phyloP scores from a whole-genome alignment of 1,140 invertebrate genomes.

The Drepana arcuata region DNA sequence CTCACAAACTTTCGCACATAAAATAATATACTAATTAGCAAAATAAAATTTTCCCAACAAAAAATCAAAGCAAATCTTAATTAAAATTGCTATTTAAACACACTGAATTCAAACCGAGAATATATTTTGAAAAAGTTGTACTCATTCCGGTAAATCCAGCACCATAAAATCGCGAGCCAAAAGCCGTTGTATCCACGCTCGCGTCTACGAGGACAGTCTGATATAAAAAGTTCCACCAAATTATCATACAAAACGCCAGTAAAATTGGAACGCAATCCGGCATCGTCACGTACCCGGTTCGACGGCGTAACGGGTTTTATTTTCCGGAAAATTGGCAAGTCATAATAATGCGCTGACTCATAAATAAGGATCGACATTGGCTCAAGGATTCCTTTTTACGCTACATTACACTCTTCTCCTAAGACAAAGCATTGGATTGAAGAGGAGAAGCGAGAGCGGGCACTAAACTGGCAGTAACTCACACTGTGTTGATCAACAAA shows the following conservation, averaged over 20 bases:
- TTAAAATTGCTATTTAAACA: no score
- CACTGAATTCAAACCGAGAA: no score
- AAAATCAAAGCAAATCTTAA: no score
- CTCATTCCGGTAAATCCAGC: no score
- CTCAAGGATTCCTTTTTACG: constrained; percentile 56
- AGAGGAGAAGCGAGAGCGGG: constrained; percentile 4
- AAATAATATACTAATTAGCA: no score
- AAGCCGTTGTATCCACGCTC: no score
- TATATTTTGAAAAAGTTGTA: no score
- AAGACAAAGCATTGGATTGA: constrained; percentile 7
- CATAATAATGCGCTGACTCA: constrained; percentile 66
- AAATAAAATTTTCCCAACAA: no score
- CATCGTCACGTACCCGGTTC: constrained; percentile 33
- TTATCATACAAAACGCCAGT: constrained; percentile 48
- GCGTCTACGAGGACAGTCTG: no score
- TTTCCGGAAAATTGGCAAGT: constrained; percentile 64
- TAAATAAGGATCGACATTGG: constrained; percentile 65
- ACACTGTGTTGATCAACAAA: not conserved
- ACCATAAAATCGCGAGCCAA: no score
- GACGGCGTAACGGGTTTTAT: constrained; percentile 54
- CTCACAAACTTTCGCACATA: no score
- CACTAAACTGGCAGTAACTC: not conserved
- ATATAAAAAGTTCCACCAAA: constrained; percentile 9
- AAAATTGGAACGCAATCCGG: constrained; percentile 49
- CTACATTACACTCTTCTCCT: constrained; percentile 47